Conservation (phyloP, 2,113 vertebrate species). For the Echinops telfairi region DNA sequence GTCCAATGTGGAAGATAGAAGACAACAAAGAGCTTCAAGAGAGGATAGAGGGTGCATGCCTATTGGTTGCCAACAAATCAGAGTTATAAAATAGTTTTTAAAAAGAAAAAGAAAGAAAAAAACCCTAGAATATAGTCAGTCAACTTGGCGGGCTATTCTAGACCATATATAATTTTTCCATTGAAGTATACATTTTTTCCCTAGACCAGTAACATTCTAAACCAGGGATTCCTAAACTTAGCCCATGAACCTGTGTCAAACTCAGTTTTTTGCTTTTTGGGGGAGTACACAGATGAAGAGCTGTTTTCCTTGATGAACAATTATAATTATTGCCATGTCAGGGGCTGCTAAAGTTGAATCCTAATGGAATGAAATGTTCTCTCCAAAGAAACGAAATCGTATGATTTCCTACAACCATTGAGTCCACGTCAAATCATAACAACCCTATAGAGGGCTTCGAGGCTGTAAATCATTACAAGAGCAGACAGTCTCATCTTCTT, state of each 20-base stretch:
- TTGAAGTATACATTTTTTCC: background rate
- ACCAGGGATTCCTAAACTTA: background rate
- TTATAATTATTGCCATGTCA: background rate
- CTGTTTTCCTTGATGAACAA: background rate
- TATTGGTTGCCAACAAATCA: background rate
- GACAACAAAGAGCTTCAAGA: background rate
- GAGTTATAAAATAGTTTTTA: background rate
- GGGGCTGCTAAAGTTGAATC: background rate
- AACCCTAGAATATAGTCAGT: background rate
- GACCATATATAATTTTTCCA: background rate
- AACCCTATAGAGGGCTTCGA: too few species aligned
- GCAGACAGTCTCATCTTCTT: too few species aligned
- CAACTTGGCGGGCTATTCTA: background rate
- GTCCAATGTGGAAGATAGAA: background rate
- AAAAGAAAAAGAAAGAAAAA: background rate
- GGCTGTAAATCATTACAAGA: too few species aligned
- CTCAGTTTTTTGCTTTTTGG: background rate
- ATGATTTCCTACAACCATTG: too few species aligned
- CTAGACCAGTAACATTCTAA: background rate
- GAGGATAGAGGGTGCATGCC: background rate
- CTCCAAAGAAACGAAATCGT: background rate
- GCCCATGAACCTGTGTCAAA: background rate
- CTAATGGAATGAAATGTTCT: background rate
- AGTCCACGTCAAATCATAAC: too few species aligned
- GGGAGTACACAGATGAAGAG: background rate